Conservation (phyloP, 2,888 invertebrate genomes). For the Athalia cordata region DNA sequence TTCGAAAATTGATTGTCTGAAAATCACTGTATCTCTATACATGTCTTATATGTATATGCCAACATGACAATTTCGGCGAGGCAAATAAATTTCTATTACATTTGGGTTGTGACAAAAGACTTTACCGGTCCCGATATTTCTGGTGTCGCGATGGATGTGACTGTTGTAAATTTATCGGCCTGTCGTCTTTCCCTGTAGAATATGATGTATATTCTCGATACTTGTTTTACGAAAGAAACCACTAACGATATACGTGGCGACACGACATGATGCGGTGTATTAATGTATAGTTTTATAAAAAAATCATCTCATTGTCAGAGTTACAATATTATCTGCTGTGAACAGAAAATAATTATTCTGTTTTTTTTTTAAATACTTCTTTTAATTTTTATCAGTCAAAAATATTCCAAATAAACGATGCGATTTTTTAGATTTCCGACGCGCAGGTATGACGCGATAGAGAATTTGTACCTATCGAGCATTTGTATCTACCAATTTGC, state of each 20-base stretch:
- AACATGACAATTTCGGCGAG: not conserved
- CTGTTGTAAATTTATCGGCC: conserved; percentile 20
- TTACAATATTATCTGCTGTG: no score
- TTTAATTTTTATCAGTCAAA: no score
- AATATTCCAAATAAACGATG: no score
- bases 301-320: not conserved
- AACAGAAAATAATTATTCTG: no score
- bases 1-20: no score
- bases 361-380: no score
- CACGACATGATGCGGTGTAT: conserved; percentile 6
- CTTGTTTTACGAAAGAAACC: conserved; percentile 8
- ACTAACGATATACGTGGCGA: not conserved
- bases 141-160: conserved; percentile 3
- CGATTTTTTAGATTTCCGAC: no score
- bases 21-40: no score
- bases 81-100: not conserved
- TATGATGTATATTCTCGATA: not conserved
- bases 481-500: no score
- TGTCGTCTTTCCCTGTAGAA: not conserved
- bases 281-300: conserved; percentile 7
- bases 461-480: no score
- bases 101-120: conserved; percentile 20
- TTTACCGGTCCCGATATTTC: conserved; percentile 19
- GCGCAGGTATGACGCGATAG: not conserved
- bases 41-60: no score